Evolutionary conservation across 2,797 vertebrate species (phyloP).

Genomic region (Carapus acus): DNA sequence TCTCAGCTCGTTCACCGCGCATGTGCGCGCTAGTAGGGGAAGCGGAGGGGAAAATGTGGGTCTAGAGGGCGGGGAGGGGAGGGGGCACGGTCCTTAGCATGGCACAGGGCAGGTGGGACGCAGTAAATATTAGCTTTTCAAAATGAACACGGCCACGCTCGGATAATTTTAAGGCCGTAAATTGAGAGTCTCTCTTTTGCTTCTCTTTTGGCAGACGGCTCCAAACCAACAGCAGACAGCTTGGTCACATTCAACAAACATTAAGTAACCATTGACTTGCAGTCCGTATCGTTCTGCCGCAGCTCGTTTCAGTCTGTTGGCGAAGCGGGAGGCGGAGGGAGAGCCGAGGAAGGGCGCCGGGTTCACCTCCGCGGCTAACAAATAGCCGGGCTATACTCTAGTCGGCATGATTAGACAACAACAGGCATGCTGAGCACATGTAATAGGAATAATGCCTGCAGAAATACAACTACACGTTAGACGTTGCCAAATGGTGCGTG

Average conservation of each 20-base stretch:
- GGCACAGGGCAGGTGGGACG: conserved; percentile 58
- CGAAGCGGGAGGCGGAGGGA: too few relatives aligned
- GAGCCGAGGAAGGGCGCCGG: conserved; percentile 35
- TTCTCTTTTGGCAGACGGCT: conserved; percentile 50
- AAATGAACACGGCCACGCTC: conserved; percentile 67
- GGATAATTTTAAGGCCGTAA: conserved; percentile 65
- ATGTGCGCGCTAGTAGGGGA: conserved; percentile 39
- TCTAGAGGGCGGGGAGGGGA: conserved; percentile 42
- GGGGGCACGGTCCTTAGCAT: conserved; percentile 44
- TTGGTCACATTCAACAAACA: conserved; percentile 67
- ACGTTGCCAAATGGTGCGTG: conserved; percentile 37
- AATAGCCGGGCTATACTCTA: background rate
- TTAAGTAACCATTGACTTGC: conserved; percentile 63
- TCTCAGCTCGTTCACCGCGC: conserved; percentile 25
- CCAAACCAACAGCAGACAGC: conserved; percentile 63
- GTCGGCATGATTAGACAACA: conserved; percentile 12
- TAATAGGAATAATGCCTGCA: background rate
- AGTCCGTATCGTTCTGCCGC: conserved; percentile 50
- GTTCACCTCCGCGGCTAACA: conserved; percentile 52
- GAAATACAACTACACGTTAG: conserved; percentile 15
- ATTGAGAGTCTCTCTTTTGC: conserved; percentile 65
- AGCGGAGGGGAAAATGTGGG: too few relatives aligned
- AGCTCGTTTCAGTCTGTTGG: conserved; percentile 38
- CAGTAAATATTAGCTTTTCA: conserved; percentile 76
- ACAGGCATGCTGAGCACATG: conserved; percentile 5